Conservation (phyloP, 2,888 invertebrate species). For the Monochamus alternatus region DNA sequence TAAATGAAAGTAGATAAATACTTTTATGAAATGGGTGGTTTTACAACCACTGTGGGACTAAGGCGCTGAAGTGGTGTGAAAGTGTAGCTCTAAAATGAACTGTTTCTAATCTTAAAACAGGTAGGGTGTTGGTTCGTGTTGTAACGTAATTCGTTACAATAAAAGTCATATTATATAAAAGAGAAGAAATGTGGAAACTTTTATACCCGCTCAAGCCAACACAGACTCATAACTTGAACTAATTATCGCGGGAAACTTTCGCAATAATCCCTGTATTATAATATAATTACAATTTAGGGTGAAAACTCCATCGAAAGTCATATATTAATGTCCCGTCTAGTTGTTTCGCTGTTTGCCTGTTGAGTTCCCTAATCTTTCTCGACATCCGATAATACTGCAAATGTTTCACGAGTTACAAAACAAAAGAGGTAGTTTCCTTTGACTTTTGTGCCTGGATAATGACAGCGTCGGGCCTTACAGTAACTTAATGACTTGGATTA, state of each 20-base stretch:
- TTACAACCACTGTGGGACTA: too few relatives aligned
- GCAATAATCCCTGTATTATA: not conserved
- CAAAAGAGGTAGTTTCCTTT: constrained; percentile 12
- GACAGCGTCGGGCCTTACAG: not conserved
- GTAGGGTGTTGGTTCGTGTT: not conserved
- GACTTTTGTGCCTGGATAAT: constrained; percentile 10
- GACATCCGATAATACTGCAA: constrained; percentile 25
- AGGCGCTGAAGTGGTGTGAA: too few relatives aligned
- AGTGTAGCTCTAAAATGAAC: not conserved
- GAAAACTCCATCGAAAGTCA: constrained; percentile 2
- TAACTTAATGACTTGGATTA: constrained; percentile 6
- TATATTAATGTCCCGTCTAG: not conserved
- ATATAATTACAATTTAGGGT: not conserved
- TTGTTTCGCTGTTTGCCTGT: constrained; percentile 5
- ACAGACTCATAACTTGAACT: not conserved
- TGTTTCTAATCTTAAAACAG: not conserved
- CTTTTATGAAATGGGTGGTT: too few relatives aligned
- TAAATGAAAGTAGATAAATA: too few relatives aligned
- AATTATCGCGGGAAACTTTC: not conserved
- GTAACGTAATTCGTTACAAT: not conserved
- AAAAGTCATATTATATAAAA: not conserved
- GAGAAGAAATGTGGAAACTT: not conserved
- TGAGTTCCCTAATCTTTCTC: constrained; percentile 14
- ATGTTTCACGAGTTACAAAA: constrained; percentile 12
- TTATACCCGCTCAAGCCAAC: not conserved